Evolutionary conservation across 2,797 vertebrate species (phyloP), one percentile per base, ranked within the genome.

Genomic region (Poeciliopsis turneri): DNA sequence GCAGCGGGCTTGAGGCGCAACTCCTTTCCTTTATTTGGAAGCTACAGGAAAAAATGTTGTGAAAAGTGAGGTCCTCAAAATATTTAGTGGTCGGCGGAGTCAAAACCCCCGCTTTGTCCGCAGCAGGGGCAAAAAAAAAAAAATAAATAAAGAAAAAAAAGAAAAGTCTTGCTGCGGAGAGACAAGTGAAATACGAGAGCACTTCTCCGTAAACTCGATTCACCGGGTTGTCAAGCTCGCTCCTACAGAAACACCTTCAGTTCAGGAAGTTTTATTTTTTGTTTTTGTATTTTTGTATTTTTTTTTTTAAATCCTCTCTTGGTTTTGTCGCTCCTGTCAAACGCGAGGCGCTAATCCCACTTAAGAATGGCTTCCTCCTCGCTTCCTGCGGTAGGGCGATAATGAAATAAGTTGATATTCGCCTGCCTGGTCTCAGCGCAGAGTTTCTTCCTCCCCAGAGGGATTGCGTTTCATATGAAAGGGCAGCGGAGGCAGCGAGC

Each of bases 161-260:
- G 85, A 68, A 86, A 89, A 91, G 89, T 90, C 88, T 55, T 1
- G 79, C 83, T 53, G 82, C 76, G 64, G 76, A 87, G 84, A 88
- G 83, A 87, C 87, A 86, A 82, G 74, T 93, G 93, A 94, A 94
- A 95, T 90, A 75, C 77, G 93, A 93, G 89, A 87, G 80, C 89
- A 85, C 88, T 93, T 90, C 86, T 90, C 90, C 83, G 76, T 70
- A 87, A 94, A 94, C 90, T 92, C 92, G 91, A 90, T 82, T 86
- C 89, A 77, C 89, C 88, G 92, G 92, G 83, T 88, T 90, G 88
- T 89, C 84, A 89, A 57, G 86, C 87, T 82, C 81, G 43, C 66
- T 49, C 79, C 76, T 78, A 49, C 84, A 72, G 77, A 89, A 81
- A 28, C 84, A 72, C 30, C 75, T 61, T 86, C 78, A 83, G 84